phyloP scores from a whole-genome alignment of 2,888 invertebrate species.

The Venusia cambrica region DNA sequence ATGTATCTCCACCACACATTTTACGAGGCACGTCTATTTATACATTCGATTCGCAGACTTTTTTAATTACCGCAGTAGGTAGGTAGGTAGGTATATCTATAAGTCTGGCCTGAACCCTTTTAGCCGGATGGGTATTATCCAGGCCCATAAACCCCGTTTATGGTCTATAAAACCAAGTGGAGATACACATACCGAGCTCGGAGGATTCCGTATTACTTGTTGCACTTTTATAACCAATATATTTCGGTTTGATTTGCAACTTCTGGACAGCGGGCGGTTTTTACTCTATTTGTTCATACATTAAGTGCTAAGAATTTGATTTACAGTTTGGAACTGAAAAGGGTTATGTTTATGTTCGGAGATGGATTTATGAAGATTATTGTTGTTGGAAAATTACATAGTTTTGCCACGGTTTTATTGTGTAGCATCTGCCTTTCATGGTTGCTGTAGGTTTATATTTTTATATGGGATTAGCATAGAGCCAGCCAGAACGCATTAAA shows the following conservation, averaged over 20 bases:
- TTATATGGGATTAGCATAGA: no score
- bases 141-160: conserved; percentile 71
- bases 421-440: no score
- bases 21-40: conserved; percentile 18
- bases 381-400: conserved; percentile 13
- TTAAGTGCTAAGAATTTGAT: conserved; percentile 25
- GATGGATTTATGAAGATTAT: conserved; percentile 16
- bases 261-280: conserved; percentile 55
- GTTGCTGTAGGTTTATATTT: no score
- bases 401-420: no score
- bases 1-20: conserved; percentile 8
- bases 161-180: conserved; percentile 76
- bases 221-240: conserved; percentile 79
- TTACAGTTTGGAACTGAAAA: conserved; percentile 25
- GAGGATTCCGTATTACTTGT: conserved; percentile 74
- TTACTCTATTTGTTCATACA: conserved; percentile 42
- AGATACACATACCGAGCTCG: conserved; percentile 60
- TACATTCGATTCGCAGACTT: conserved; percentile 42
- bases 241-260: conserved; percentile 78
- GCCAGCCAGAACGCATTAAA: no score
- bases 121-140: conserved; percentile 77
- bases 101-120: conserved; percentile 67
- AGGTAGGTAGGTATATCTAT: conserved; percentile 36
- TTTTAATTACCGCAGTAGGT: conserved; percentile 60
- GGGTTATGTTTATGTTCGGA: conserved; percentile 22